phyloP scores from a whole-genome alignment of 2,797 vertebrate species.

The Leptoclinus maculatus region DNA sequence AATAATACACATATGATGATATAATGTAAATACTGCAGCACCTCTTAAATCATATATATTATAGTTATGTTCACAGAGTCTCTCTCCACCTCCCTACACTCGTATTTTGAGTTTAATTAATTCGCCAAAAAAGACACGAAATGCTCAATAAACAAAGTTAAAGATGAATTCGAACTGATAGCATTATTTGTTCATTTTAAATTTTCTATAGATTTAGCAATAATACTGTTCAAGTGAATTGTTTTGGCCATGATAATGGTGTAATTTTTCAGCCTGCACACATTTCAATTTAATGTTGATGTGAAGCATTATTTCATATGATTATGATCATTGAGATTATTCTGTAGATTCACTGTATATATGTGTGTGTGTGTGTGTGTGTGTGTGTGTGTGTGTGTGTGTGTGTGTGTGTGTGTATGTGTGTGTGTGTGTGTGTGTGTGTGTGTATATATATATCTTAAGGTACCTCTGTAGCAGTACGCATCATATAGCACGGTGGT shows the following conservation, averaged over 20 bases:
- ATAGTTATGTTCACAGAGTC: background rate
- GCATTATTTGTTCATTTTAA: background rate
- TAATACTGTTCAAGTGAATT: background rate
- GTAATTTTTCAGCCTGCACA: background rate
- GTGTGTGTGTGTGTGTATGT: too few species aligned
- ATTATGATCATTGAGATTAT: background rate
- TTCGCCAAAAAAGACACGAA: background rate
- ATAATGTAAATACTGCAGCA: background rate
- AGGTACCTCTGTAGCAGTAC: constrained; percentile 93
- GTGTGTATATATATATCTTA: too few species aligned
- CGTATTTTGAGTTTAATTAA: background rate
- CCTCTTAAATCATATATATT: background rate
- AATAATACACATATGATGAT: background rate
- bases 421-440: too few species aligned
- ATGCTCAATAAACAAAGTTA: background rate
- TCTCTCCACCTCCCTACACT: background rate
- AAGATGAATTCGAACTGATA: background rate
- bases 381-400: too few species aligned
- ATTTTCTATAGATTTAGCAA: background rate
- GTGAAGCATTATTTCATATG: background rate
- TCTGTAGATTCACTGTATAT: background rate
- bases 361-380: too few species aligned
- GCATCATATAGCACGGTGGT: constrained; percentile 83
- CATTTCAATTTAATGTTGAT: background rate
- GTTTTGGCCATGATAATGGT: background rate